phyloP scores from a whole-genome alignment of 2,113 vertebrate genomes.

The Notothenia coriiceps region DNA sequence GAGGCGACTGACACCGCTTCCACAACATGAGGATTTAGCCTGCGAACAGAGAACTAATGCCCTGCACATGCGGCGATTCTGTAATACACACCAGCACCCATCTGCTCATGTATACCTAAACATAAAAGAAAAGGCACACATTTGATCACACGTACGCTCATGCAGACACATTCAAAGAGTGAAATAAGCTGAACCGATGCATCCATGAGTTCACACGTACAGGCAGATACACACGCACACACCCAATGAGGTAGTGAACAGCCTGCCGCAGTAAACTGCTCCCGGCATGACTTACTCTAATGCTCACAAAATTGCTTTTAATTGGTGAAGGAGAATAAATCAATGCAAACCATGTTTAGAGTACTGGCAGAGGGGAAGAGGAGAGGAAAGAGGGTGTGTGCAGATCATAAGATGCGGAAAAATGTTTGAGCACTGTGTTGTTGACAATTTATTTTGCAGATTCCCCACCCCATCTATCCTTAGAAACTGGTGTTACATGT shows the following conservation, averaged over 20 bases:
- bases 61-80: conserved; percentile 61
- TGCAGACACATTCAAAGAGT: conserved; percentile 38
- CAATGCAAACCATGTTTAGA: conserved; percentile 73
- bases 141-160: conserved; percentile 1
- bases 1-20: conserved; percentile 73
- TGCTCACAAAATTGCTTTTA: conserved; percentile 81
- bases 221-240: conserved; percentile 8
- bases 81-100: conserved; percentile 52
- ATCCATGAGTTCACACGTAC: conserved; percentile 55
- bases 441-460: not conserved
- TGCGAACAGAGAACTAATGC: conserved; percentile 71
- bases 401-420: conserved; percentile 35
- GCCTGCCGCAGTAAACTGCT: conserved; percentile 65
- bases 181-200: conserved; percentile 46
- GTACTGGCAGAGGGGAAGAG: conserved; percentile 31
- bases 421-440: not conserved
- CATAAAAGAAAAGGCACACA: conserved; percentile 27
- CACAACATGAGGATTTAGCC: conserved; percentile 76
- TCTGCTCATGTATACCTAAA: conserved; percentile 59
- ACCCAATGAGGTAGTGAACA: conserved; percentile 62
- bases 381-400: conserved; percentile 6
- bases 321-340: conserved; percentile 78
- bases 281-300: conserved; percentile 71
- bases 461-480: not conserved
- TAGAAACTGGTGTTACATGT: conserved; percentile 12